Conservation (phyloP, 2,888 invertebrate genomes). For the Molanna angustata region DNA sequence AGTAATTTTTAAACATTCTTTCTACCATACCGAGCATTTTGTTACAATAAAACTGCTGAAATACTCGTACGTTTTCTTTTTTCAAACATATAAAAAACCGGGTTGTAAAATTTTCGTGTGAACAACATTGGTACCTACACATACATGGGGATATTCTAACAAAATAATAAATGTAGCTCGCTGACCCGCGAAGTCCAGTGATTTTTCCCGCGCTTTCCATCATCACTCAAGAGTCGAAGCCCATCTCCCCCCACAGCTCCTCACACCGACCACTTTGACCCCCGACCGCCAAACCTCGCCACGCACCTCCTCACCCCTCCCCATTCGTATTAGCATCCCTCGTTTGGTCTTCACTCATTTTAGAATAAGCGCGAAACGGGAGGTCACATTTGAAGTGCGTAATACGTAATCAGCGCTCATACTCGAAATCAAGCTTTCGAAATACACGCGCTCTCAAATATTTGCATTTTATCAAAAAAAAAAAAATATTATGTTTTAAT, state of each 20-base stretch:
- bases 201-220: constrained; percentile 26
- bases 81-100: no score
- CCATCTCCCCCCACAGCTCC: constrained; percentile 36
- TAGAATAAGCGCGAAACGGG: constrained; percentile 40
- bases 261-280: constrained; percentile 24
- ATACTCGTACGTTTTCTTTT: no score
- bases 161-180: no score
- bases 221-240: constrained; percentile 22
- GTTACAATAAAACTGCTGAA: no score
- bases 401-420: constrained; percentile 37
- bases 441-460: neutral
- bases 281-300: constrained; percentile 1
- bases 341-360: constrained; percentile 34
- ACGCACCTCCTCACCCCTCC: no score
- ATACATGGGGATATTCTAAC: no score
- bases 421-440: neutral
- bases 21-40: no score
- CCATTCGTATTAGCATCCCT: no score
- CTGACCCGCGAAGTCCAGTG: constrained; percentile 3
- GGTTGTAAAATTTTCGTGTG: no score
- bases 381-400: constrained; percentile 43
- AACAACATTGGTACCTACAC: no score
- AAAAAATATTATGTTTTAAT: no score
- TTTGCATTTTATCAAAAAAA: neutral
- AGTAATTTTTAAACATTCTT: no score